phyloP scores from a whole-genome alignment of 2,888 invertebrate species.

The Coelopa pilipes region DNA sequence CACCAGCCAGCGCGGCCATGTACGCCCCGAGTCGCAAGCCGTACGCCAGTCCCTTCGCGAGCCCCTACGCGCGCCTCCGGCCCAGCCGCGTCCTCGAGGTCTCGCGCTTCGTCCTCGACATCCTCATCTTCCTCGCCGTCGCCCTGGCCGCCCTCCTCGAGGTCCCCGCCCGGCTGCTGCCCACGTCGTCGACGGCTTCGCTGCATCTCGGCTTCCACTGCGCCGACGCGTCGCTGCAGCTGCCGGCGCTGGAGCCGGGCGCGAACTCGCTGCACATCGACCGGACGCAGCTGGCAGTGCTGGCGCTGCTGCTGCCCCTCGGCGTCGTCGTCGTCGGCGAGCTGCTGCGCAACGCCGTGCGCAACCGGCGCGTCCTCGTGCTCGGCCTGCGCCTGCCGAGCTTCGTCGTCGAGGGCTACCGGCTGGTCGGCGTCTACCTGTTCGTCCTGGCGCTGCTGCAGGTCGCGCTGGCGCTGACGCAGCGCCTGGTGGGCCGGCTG shows the following conservation, averaged over 20 bases:
- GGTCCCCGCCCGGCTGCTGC: slow-evolving; percentile 50
- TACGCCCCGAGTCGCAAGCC: slow-evolving; percentile 9
- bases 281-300: slow-evolving; percentile 55
- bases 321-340: slow-evolving; percentile 54
- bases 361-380: slow-evolving; percentile 35
- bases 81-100: neutral
- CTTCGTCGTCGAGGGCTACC: slow-evolving; percentile 59
- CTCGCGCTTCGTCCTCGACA: slow-evolving; percentile 54
- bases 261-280: neutral
- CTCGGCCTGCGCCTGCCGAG: slow-evolving; percentile 55
- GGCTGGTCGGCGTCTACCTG: slow-evolving; percentile 55
- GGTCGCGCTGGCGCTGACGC: slow-evolving; percentile 45
- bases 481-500: slow-evolving; percentile 52
- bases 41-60: neutral
- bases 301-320: slow-evolving; percentile 54
- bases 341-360: slow-evolving; percentile 55
- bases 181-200: slow-evolving; percentile 35
- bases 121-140: slow-evolving; percentile 52
- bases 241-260: neutral
- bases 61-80: neutral
- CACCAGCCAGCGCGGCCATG: slow-evolving; percentile 10
- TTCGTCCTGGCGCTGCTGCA: slow-evolving; percentile 56
- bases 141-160: slow-evolving; percentile 53
- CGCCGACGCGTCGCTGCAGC: slow-evolving; percentile 84
- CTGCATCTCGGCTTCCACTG: slow-evolving; percentile 87